These are phyloP conservation scores for Apis dorsata DNA, from an alignment of 1,140 invertebrate species.

Conservation along the genomic window DNA sequence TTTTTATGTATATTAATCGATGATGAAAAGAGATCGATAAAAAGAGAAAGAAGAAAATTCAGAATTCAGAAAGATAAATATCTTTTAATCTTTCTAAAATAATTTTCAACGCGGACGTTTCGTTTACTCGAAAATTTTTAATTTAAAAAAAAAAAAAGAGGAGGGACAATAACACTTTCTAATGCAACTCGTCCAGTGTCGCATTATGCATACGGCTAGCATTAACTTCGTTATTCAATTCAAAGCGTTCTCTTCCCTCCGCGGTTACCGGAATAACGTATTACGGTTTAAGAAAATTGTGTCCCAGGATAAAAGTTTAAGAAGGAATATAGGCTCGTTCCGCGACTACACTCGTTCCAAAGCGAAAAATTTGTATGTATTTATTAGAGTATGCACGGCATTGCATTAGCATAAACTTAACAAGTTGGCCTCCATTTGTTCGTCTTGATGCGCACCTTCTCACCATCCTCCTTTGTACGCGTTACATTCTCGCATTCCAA, in stretches of 20 bases:
- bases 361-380: constrained; percentile 16
- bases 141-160: background rate
- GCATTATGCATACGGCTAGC: constrained; percentile 12
- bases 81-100: too few species aligned
- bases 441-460: background rate
- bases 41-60: too few species aligned
- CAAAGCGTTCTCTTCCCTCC: background rate
- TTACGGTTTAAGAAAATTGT: constrained; percentile 19
- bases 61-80: too few species aligned
- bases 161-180: background rate
- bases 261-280: background rate
- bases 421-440: background rate
- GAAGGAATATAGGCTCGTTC: background rate
- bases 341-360: background rate
- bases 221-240: constrained; percentile 18
- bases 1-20: too few species aligned
- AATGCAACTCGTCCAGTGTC: background rate
- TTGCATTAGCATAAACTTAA: constrained; percentile 10
- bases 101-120: too few species aligned
- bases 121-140: background rate
- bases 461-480: background rate
- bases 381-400: background rate
- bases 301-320: background rate
- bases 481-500: too few species aligned
- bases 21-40: too few species aligned